These are phyloP conservation scores for Sebastes wilsoni DNA, from an alignment of 2,797 vertebrate species.

Conservation along the genomic window DNA sequence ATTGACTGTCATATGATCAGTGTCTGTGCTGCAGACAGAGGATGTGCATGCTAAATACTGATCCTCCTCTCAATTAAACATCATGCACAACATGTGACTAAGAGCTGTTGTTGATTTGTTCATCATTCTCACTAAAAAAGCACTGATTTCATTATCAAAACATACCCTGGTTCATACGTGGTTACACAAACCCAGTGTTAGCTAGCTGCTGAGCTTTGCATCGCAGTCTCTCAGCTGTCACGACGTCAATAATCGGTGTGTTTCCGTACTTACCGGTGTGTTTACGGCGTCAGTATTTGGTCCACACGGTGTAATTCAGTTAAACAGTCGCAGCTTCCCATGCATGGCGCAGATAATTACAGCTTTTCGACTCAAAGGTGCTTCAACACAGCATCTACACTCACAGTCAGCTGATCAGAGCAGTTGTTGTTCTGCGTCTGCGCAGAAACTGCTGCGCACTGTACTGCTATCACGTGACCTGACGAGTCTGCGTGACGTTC, in stretches of 20 bases:
- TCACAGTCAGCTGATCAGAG: slow-evolving; percentile 81
- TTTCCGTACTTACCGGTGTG: slow-evolving; percentile 63
- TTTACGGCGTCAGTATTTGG: slow-evolving; percentile 12
- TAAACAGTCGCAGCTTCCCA: slow-evolving; percentile 15
- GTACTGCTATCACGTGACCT: slow-evolving; percentile 30
- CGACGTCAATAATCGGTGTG: slow-evolving; percentile 43
- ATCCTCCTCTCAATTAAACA: slow-evolving; percentile 5
- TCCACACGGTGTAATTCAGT: slow-evolving; percentile 35
- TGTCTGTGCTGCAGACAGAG: not conserved
- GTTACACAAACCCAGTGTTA: slow-evolving; percentile 14
- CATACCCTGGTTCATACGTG: not conserved
- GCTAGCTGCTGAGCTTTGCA: slow-evolving; percentile 53
- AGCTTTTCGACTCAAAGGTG: slow-evolving; percentile 53
- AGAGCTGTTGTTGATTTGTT: not conserved
- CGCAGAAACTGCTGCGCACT: slow-evolving; percentile 40
- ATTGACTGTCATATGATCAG: slow-evolving; percentile 71
- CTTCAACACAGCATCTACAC: slow-evolving; percentile 67
- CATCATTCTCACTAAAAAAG: not conserved
- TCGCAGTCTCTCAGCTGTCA: slow-evolving; percentile 52
- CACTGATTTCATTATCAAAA: not conserved
- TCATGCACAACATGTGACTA: not conserved
- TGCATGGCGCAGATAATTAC: slow-evolving; percentile 50
- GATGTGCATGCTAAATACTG: not conserved
- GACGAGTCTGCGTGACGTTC: not conserved
- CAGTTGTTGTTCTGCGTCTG: slow-evolving; percentile 45